A percentile compares a stretch with the other conserved stretches of the same genome.
These are phyloP conservation scores for Eulacestoma nigropectus DNA, from an alignment of 2,113 vertebrate genomes.

Conservation along the genomic window DNA sequence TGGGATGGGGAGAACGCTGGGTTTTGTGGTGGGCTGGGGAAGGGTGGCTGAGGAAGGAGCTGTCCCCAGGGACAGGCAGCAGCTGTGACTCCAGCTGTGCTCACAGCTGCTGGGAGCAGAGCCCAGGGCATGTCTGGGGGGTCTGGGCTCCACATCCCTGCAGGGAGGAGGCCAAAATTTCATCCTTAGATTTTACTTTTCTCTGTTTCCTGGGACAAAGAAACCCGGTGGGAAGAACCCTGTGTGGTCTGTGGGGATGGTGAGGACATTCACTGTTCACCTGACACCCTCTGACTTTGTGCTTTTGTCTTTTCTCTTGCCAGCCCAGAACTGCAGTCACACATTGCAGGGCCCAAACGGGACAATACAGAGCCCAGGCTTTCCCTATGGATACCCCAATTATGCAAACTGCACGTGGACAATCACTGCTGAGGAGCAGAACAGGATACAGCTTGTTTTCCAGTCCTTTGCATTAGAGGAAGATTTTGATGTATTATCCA, in stretches of 20 bases:
- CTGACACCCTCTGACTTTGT: not conserved
- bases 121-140: not conserved
- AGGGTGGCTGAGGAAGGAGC: not conserved
- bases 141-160: not conserved
- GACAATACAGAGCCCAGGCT: slow-evolving; percentile 96
- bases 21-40: not conserved
- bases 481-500: slow-evolving; percentile 93
- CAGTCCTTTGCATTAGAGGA: slow-evolving; percentile 97
- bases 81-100: not conserved
- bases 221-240: not conserved
- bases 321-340: slow-evolving; percentile 97
- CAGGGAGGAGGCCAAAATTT: not conserved
- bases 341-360: slow-evolving; percentile 89
- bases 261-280: not conserved
- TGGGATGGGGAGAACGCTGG: rapidly evolving
- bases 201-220: not conserved
- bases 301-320: slow-evolving; percentile 36
- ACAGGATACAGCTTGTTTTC: slow-evolving; percentile 97
- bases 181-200: not conserved
- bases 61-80: not conserved
- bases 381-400: slow-evolving; percentile 97
- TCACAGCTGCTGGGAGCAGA: not conserved
- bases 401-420: slow-evolving; percentile 99
- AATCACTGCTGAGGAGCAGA: slow-evolving; percentile 88
- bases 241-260: not conserved